A percentile compares a stretch with the other conserved stretches of the same genome.
Evolutionary conservation across 2,888 invertebrate genomes (phyloP).

Genomic region (Drosophila leonis): DNA sequence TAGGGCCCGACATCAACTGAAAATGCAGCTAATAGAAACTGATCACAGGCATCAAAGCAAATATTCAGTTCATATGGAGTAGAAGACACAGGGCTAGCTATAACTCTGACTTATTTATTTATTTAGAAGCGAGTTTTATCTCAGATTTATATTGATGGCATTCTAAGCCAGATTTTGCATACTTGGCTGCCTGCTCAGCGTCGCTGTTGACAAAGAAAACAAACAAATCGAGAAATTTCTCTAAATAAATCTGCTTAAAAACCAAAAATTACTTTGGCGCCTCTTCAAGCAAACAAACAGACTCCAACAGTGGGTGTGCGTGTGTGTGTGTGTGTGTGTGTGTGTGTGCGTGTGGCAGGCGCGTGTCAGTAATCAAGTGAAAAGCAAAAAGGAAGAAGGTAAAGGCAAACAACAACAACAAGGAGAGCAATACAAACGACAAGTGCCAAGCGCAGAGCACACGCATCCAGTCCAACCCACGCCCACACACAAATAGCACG

Average conservation of each 20-base stretch:
- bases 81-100: background rate
- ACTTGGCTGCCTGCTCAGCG: background rate
- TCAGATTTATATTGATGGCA: slow-evolving; percentile 13
- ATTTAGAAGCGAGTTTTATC: background rate
- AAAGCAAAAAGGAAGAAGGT: slow-evolving; percentile 41
- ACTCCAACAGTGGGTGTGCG: slow-evolving; percentile 5
- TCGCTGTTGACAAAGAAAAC: slow-evolving; percentile 28
- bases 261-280: slow-evolving; percentile 61
- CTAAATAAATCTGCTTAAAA: slow-evolving; percentile 65
- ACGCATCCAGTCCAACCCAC: slow-evolving; percentile 16
- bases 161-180: slow-evolving; percentile 3
- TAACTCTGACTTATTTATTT: background rate
- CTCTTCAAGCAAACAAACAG: slow-evolving; percentile 27
- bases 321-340: slow-evolving; percentile 8
- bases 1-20: background rate
- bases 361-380: slow-evolving; percentile 76
- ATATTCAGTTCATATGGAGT: background rate
- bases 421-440: slow-evolving; percentile 41
- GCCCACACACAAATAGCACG: background rate
- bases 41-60: slow-evolving; percentile 5
- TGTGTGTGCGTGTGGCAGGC: slow-evolving; percentile 44
- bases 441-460: slow-evolving; percentile 50
- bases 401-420: slow-evolving; percentile 31
- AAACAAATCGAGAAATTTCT: slow-evolving; percentile 53
- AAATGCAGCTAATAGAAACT: background rate